Evolutionary conservation across 2,113 vertebrate species (phyloP).

Genomic region (Micronycteris hirsuta): DNA sequence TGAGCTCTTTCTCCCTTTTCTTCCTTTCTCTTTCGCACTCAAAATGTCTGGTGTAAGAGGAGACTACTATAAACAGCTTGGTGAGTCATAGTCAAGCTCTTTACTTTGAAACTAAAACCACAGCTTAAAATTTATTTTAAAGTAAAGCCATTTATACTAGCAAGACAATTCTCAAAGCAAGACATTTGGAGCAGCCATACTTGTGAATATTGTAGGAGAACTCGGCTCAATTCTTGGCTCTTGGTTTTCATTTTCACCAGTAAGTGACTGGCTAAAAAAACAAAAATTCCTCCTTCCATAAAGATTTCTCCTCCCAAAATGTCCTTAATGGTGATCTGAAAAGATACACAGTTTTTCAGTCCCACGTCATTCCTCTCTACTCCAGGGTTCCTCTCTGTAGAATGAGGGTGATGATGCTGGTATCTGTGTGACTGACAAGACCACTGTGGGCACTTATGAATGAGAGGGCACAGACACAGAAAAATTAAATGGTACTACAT

Average conservation of each 20-base stretch:
- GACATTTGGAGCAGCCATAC: background rate
- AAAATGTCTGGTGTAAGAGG: background rate
- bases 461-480: background rate
- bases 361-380: background rate
- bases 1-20: background rate
- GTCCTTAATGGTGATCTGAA: background rate
- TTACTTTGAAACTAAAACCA: slow-evolving; percentile 39
- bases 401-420: background rate
- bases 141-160: slow-evolving; percentile 27
- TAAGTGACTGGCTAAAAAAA: background rate
- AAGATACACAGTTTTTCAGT: background rate
- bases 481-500: background rate
- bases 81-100: slow-evolving; percentile 38
- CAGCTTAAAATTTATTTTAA: slow-evolving; percentile 38
- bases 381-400: background rate
- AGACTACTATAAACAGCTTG: slow-evolving; percentile 21
- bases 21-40: background rate
- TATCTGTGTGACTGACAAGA: background rate
- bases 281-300: background rate
- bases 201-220: background rate
- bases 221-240: background rate
- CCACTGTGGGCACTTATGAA: background rate
- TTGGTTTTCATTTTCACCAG: background rate
- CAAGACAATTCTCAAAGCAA: slow-evolving; percentile 24
- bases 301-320: background rate